Conservation (phyloP, 2,113 vertebrate genomes). For the Orthochromis indermauri region DNA sequence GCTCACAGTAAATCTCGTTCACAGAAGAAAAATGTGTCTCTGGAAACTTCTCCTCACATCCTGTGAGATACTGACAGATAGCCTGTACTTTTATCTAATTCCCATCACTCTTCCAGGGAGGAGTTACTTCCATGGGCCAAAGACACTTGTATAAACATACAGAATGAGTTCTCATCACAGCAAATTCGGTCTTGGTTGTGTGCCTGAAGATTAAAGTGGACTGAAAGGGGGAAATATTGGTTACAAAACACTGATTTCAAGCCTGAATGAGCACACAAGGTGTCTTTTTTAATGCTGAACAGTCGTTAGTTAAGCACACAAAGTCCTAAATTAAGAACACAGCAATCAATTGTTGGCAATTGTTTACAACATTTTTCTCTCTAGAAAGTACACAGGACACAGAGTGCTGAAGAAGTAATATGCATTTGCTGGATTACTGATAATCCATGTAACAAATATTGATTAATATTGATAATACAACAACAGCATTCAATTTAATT, state of each 20-base stretch:
- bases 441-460: neutral
- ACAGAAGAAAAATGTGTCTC: neutral
- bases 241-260: neutral
- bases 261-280: neutral
- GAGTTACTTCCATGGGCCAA: constrained; percentile 26
- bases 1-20: neutral
- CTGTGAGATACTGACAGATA: constrained; percentile 35
- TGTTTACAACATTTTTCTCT: neutral
- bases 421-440: neutral
- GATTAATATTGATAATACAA: neutral
- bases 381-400: neutral
- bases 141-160: constrained; percentile 36
- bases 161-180: neutral
- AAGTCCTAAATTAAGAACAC: neutral
- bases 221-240: neutral
- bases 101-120: constrained; percentile 45
- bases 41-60: constrained; percentile 24
- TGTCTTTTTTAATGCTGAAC: neutral
- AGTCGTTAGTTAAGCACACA: neutral
- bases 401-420: neutral
- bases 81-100: constrained; percentile 28
- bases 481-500: neutral
- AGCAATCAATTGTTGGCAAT: neutral
- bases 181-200: neutral
- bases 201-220: neutral